Percentiles rank a stretch among this genome's conserved stretches.
These are phyloP conservation scores for Pseudococcus longispinus DNA, from an alignment of 2,888 invertebrate species.

Conservation along the genomic window DNA sequence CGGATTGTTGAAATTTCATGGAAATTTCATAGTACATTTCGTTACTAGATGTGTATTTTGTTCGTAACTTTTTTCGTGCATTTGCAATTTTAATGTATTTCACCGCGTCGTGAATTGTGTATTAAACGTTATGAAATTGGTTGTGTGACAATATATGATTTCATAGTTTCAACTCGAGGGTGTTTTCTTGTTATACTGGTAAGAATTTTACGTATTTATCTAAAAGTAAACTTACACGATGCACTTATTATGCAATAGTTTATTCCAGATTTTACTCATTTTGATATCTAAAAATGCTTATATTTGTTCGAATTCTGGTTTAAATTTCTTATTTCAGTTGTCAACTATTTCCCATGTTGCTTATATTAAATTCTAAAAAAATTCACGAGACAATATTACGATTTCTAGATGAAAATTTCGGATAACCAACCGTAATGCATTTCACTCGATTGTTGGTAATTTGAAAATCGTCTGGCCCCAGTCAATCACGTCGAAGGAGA, in stretches of 20 bases:
- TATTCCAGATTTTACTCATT: background rate
- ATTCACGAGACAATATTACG: background rate
- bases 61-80: background rate
- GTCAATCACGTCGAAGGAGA: background rate
- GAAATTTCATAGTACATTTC: background rate
- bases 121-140: background rate
- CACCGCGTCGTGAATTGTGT: background rate
- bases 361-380: too few species aligned
- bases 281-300: background rate
- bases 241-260: background rate
- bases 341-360: too few species aligned
- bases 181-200: background rate
- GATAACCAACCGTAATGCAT: background rate
- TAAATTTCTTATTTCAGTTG: background rate
- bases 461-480: background rate
- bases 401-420: background rate
- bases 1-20: background rate
- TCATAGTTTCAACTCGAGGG: background rate
- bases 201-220: background rate
- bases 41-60: too few species aligned
- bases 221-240: background rate
- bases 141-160: background rate
- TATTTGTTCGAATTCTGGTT: background rate
- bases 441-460: background rate
- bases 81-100: background rate